Evolutionary conservation across 1,140 invertebrate species (phyloP).

Genomic region (Bombus pyrosoma): DNA sequence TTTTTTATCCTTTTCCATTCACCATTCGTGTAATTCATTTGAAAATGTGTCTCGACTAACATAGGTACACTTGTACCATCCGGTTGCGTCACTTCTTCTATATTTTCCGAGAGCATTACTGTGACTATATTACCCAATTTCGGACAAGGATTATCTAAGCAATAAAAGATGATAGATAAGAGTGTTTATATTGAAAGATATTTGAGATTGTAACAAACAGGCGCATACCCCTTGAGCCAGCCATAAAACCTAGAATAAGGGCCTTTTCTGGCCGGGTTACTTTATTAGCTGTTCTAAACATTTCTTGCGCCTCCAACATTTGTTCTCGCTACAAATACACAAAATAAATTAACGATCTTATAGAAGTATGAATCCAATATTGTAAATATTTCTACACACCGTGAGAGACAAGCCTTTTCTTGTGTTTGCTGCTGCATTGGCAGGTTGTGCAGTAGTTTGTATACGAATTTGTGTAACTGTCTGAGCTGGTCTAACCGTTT

Average conservation of each 20-base stretch:
- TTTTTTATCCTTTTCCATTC: conserved; percentile 97
- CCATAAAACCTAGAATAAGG: conserved; percentile 98
- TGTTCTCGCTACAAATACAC: conserved; percentile 90
- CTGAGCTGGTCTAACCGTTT: conserved; percentile 81
- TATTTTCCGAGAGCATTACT: conserved; percentile 94
- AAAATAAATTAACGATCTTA: conserved; percentile 50
- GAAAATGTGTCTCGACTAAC: conserved; percentile 96
- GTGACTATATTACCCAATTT: conserved; percentile 96
- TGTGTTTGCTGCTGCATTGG: conserved; percentile 83
- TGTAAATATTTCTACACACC: conserved; percentile 81
- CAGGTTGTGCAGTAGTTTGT: conserved; percentile 81
- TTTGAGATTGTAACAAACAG: background rate
- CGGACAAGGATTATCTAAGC: conserved; percentile 95
- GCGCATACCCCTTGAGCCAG: conserved; percentile 92
- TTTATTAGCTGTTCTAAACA: conserved; percentile 97
- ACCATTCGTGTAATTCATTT: conserved; percentile 98
- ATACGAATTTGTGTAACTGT: conserved; percentile 84
- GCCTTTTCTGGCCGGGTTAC: conserved; percentile 98
- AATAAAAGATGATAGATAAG: conserved; percentile 47
- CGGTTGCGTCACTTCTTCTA: conserved; percentile 90
- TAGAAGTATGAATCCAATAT: background rate
- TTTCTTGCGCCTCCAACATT: conserved; percentile 98
- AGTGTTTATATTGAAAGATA: conserved; percentile 8
- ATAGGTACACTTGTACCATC: conserved; percentile 89
- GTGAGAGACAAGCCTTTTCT: conserved; percentile 91